Evolutionary conservation across 1,140 invertebrate species (phyloP), one percentile per base, ranked within the genome.

Genomic region (Polypedilum pembai): DNA sequence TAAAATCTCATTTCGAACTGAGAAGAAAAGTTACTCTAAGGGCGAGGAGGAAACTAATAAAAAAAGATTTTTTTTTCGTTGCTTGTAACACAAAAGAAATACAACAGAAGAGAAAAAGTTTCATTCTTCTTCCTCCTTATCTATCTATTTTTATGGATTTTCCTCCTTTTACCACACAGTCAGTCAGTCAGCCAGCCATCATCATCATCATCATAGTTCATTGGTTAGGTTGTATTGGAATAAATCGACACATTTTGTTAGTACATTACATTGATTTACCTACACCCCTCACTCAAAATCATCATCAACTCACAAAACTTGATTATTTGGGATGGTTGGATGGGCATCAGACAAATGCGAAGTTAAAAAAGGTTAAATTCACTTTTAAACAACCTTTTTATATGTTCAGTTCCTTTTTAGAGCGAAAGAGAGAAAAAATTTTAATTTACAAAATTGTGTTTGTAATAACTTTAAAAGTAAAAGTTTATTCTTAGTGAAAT

Each of bases 61-160:
- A 56, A 56, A 56, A 56, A n/a, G 45, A n/a, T 56, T 56, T 56
- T 56, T 45, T 56, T 56, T 15, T 56, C n/a, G 45, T 56, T 56
- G n/a, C 45, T 56, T 56, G 45, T 56, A 56, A 56, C 45, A 56
- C 24, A 33, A 33, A 56, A 56, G 45, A 56, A 56, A 33, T 33
- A 56, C 45, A 56, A 56, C 45, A 33, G 24, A 33, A n/a, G n/a
- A n/a, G n/a, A n/a, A n/a, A 56, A 56, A 56, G 45, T 56, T 56
- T 56, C 24, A 5, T 33, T 33, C 24, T 33, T 33, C 24, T 33
- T 33, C 24, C 24, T 56, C 45, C n/a, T 56, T 56, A 56, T 56
- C 45, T 56, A 56, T 56, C n/a, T 56, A n/a, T n/a, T 56, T 56
- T 56, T 56, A 56, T 56, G 45, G 45, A 56, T 56, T 56, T 56